Base-by-base conservation (phyloP, 1,140 invertebrate species). In the Eciton burchellii region DNA sequence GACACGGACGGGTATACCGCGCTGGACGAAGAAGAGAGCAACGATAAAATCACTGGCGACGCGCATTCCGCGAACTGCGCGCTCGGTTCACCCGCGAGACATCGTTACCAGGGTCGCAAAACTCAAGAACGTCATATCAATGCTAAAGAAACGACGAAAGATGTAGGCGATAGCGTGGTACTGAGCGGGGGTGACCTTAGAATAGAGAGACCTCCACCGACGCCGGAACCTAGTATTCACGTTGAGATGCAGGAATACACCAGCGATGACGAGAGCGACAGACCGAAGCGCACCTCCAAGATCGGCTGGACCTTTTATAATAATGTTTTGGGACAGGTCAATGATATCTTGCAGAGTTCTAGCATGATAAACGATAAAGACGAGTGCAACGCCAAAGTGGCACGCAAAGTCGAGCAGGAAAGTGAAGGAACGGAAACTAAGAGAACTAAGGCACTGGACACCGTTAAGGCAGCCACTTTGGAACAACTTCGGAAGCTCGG, bases 221-320 rank as follows among this genome's bases (percentile, higher is more conserved):
- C 94, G 88, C 95, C 95, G 6, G 95, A 95, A 76, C 95, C 95
- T 45, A 95, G 94, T 84, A 94, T 95, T 81, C 95, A 95, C 84
- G 94, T 96, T 56, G 95, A 96, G 88, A 94, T 95, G 86, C 93
- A 95, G 73, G 95, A 96, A 83, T 95, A 95, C 90, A 94, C 94
- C 12, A 94, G 92, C 77, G 94, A 95, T 21, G 93, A 94, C 56
- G 93, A 91, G 65, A 95, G 94, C 74, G 91, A 94, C 14, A 90
- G 91, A 87, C 65, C 93, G 90, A 91, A 92, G 65, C 89, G 81
- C 45, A 94, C 94, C 56, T 94, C 95, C 11, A 95, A 96, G 92
- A 93, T 96, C 82, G 95, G 95, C 72, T 95, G 95, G 95, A 96
- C 95, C 1, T 95, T 96, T 90, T 96, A 96, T 77, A 95, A 96